Conservation (phyloP, 2,113 vertebrate species). For the Pteropus alecto region DNA sequence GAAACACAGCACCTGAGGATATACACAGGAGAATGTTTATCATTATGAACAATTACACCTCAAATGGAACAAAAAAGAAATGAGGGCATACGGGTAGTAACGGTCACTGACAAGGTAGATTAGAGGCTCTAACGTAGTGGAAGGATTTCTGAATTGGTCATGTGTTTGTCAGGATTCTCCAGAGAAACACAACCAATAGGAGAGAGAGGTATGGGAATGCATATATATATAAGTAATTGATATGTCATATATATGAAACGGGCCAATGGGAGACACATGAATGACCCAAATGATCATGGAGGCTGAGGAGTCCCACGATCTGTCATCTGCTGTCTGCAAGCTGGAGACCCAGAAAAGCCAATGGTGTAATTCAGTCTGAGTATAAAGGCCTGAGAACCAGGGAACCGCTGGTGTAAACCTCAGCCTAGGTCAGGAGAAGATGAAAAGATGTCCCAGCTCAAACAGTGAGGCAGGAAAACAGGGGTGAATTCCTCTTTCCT, state of each 20-base stretch:
- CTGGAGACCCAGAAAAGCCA: neutral
- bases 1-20: neutral
- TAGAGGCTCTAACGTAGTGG: neutral
- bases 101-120: neutral
- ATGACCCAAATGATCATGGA: neutral
- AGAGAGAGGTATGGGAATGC: no score
- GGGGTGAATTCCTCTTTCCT: neutral
- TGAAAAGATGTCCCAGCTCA: neutral
- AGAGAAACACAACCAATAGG: neutral
- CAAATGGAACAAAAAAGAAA: neutral
- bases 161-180: neutral
- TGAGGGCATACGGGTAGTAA: fast-evolving
- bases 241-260: no score
- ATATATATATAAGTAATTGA: no score
- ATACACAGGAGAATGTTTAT: neutral
- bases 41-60: neutral
- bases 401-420: neutral
- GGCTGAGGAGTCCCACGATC: neutral
- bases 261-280: no score
- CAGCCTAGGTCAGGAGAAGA: neutral
- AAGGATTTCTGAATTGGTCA: neutral
- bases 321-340: neutral
- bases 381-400: neutral
- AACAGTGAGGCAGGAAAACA: neutral
- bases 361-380: no score